Evolutionary conservation across 2,113 vertebrate genomes (phyloP), one percentile per base, ranked within the genome.

Genomic region (Hucho hucho): DNA sequence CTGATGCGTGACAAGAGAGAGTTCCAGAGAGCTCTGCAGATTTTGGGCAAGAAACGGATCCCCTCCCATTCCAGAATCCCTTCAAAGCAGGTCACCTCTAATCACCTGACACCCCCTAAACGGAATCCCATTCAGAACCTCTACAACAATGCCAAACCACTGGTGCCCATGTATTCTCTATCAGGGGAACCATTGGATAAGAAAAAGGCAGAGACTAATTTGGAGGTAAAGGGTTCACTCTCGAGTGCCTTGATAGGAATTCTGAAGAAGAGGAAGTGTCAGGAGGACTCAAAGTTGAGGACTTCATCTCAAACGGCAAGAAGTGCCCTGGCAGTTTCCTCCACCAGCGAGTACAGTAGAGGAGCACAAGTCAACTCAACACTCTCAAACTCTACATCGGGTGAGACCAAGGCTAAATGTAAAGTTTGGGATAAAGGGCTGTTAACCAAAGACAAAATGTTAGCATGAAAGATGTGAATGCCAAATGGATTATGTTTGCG

Each of bases 1-100:
- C 90, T 99, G 92, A 97, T 99, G 96, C 95, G 97, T 65, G 96
- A 98, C 86, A 96, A 98, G 91, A 96, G 97, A 87, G 96, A 98
- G 88, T 96, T 96, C 70, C 95, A 96, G 87, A 92, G 95, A 83
- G 97, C 96, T 77, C 83, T 98, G 69, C 96, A 97, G 87, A 94
- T 96, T 83, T 90, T 99, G 79, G 95, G 95, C 91, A 98, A 92
- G 91, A 95, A 94, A 77, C 92, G 94, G 72, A 94, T 95, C 87
- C 92, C 94, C 89, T 95, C 94, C 86, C 87, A 87, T 43, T 85
- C 88, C 3, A 71, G 83, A 59, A 76, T 76, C 74, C 79, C 87
- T 43, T 72, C 89, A 74, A 91, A 90, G 80, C 73, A 90, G 72
- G 69, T 81, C 69, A 66, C 24, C 74, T 68, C 63, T 53, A 78